These are phyloP conservation scores for Aurelia coerulea DNA, from an alignment of 30 jellyfish, hydroid and myxozoan species.

Conservation along the genomic window DNA sequence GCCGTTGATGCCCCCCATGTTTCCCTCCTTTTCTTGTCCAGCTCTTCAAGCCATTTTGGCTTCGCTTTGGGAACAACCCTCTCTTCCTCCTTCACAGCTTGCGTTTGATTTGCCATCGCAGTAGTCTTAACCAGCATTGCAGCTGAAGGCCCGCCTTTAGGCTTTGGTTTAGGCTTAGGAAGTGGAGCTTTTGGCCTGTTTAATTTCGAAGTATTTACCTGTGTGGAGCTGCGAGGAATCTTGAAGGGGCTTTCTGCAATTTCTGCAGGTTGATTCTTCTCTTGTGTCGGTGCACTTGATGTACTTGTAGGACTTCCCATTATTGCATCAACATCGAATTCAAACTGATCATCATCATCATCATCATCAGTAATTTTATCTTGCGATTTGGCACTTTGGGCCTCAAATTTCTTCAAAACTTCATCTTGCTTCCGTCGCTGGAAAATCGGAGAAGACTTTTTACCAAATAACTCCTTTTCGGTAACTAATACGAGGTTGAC, in stretches of 20 bases:
- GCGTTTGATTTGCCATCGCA: slow-evolving; percentile 16
- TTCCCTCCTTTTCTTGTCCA: slow-evolving; percentile 36
- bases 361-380: not conserved
- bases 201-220: not conserved
- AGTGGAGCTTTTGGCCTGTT: slow-evolving; percentile 34
- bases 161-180: slow-evolving; percentile 53
- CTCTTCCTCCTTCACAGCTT: slow-evolving; percentile 58
- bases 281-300: not conserved
- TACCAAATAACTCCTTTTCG: slow-evolving; percentile 46
- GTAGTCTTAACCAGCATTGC: slow-evolving; percentile 58
- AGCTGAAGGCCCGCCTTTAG: slow-evolving; percentile 37
- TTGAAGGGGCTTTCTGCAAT: not conserved
- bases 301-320: not conserved
- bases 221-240: not conserved
- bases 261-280: not conserved
- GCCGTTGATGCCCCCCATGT: not conserved
- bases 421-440: not conserved
- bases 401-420: not conserved
- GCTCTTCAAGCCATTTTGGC: slow-evolving; percentile 58
- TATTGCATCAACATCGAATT: no score
- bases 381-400: not conserved
- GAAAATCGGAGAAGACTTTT: slow-evolving; percentile 14
- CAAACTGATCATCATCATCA: not conserved
- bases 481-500: slow-evolving; percentile 35
- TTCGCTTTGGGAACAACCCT: slow-evolving; percentile 23